These are phyloP conservation scores for Callocephalon fimbriatum DNA, from an alignment of 2,113 vertebrate species.

Conservation along the genomic window DNA sequence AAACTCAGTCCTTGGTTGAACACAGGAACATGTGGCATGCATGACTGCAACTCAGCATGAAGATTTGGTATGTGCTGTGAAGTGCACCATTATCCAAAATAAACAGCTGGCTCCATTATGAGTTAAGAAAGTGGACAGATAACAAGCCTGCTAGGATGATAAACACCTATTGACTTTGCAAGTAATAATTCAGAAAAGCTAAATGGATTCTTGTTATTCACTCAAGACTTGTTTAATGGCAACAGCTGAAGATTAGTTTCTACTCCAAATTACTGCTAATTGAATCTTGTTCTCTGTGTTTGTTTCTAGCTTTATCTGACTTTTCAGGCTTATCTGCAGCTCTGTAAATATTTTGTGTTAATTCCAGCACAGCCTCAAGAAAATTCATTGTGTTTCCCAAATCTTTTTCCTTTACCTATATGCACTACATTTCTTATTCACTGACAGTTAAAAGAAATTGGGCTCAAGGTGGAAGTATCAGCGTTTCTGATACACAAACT, in stretches of 20 bases:
- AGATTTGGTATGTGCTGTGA: conserved; percentile 7
- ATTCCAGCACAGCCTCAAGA: not conserved
- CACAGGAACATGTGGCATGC: not conserved
- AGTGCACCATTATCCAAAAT: conserved; percentile 39
- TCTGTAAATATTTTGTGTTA: conserved; percentile 38
- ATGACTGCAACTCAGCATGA: not conserved
- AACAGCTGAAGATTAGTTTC: conserved; percentile 51
- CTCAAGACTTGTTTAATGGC: conserved; percentile 22
- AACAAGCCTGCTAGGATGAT: conserved; percentile 40
- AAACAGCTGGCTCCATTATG: conserved; percentile 47
- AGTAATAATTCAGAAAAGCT: conserved; percentile 59
- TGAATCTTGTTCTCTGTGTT: conserved; percentile 46
- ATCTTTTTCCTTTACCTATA: not conserved
- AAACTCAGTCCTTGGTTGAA: not conserved
- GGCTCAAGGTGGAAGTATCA: not conserved
- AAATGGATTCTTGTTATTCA: conserved; percentile 48
- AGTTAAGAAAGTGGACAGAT: conserved; percentile 19
- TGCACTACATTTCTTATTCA: not conserved
- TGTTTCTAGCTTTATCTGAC: conserved; percentile 54
- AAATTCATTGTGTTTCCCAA: not conserved
- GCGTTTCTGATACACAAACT: not conserved
- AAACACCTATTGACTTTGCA: conserved; percentile 61
- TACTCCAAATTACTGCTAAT: conserved; percentile 58
- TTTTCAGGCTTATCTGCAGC: conserved; percentile 37
- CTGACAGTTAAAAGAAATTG: not conserved